Conservation (phyloP, 2,113 vertebrate genomes). For the Myiopsitta monachus region DNA sequence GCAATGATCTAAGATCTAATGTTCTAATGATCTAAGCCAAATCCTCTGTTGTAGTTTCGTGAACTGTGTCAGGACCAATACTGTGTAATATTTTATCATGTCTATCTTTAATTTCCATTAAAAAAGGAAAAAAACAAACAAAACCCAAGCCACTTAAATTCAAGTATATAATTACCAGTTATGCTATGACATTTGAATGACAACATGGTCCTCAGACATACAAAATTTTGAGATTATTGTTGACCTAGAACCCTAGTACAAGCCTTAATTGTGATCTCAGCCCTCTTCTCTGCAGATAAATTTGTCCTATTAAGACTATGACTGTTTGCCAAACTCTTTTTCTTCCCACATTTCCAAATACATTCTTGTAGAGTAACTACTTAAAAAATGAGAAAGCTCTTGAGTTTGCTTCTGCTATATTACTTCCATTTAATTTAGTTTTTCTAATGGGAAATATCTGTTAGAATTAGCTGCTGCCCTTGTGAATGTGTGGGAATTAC, state of each 20-base stretch:
- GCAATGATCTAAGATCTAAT: too few relatives aligned
- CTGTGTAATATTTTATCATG: not conserved
- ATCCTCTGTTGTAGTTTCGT: not conserved
- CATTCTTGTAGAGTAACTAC: not conserved
- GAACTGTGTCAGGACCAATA: not conserved
- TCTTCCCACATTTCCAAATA: not conserved
- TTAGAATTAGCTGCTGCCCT: not conserved
- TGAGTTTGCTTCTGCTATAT: not conserved
- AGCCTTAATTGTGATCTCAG: not conserved
- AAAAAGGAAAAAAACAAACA: not conserved
- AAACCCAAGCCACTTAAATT: not conserved
- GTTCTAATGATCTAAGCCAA: too few relatives aligned
- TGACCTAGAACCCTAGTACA: not conserved
- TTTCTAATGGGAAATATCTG: not conserved
- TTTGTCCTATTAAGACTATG: not conserved
- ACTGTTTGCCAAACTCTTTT: not conserved
- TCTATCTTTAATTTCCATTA: not conserved
- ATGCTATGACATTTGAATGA: not conserved
- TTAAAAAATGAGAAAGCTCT: not conserved
- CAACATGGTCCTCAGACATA: not conserved
- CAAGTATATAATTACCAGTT: not conserved
- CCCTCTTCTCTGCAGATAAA: not conserved
- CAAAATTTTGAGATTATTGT: not conserved
- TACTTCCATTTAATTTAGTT: not conserved
- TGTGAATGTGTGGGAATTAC: not conserved